Evolutionary conservation across 2,113 vertebrate genomes (phyloP).

Genomic region (Lipophrys pholis): DNA sequence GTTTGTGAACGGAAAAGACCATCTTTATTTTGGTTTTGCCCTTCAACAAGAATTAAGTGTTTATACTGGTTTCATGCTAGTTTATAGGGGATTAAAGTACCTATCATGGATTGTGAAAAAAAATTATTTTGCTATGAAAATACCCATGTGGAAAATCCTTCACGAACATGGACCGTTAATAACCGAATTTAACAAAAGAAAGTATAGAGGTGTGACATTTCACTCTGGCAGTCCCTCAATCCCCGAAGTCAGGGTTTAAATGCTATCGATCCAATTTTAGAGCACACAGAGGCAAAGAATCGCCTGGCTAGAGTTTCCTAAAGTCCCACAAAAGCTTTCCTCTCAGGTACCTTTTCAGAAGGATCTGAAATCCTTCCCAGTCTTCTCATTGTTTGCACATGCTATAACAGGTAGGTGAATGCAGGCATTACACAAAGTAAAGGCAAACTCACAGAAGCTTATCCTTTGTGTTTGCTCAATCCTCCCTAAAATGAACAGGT

Average conservation of each 20-base stretch:
- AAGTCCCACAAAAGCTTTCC: slow-evolving; percentile 45
- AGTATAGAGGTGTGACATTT: slow-evolving; percentile 56
- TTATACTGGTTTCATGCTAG: too few relatives aligned
- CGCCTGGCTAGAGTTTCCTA: slow-evolving; percentile 42
- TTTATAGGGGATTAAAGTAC: too few relatives aligned
- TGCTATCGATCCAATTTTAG: slow-evolving; percentile 61
- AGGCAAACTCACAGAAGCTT: slow-evolving; percentile 39
- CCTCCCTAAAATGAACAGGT: slow-evolving; percentile 1
- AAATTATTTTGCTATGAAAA: not conserved
- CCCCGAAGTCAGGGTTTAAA: slow-evolving; percentile 54
- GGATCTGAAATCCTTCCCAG: slow-evolving; percentile 56
- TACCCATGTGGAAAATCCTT: not conserved
- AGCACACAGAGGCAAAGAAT: slow-evolving; percentile 51
- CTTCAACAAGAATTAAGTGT: too few relatives aligned
- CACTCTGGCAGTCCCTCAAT: slow-evolving; percentile 37
- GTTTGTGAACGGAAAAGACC: too few relatives aligned
- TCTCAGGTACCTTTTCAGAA: slow-evolving; percentile 56
- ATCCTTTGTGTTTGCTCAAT: slow-evolving; percentile 33
- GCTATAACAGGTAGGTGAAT: slow-evolving; percentile 39
- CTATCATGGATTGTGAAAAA: too few relatives aligned
- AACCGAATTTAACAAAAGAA: slow-evolving; percentile 45
- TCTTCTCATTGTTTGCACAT: slow-evolving; percentile 47
- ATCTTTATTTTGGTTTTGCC: too few relatives aligned
- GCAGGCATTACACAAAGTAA: slow-evolving; percentile 43
- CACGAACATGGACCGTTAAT: slow-evolving; percentile 27